phyloP scores from a whole-genome alignment of 2,888 invertebrate species.

The Synanthedon tipuliformis region DNA sequence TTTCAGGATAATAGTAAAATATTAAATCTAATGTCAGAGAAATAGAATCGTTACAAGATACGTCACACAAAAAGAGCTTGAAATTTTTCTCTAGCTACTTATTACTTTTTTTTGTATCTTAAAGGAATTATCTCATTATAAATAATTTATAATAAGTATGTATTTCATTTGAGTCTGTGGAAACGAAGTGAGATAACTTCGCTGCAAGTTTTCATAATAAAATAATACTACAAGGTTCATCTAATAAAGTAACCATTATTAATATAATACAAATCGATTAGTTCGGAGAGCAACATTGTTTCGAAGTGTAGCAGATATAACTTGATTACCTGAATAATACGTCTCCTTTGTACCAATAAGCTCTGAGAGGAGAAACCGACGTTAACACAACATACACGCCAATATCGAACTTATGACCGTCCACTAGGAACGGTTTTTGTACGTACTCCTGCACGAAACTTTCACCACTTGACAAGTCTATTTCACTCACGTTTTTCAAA shows the following conservation, averaged over 20 bases:
- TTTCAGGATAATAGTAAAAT: too few relatives aligned
- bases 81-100: too few relatives aligned
- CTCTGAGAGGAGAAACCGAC: slow-evolving; percentile 88
- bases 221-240: slow-evolving; percentile 1
- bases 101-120: too few relatives aligned
- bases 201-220: too few relatives aligned
- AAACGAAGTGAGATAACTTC: too few relatives aligned
- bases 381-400: slow-evolving; percentile 94
- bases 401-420: slow-evolving; percentile 96
- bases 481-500: slow-evolving; percentile 76
- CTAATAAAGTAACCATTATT: slow-evolving; percentile 1
- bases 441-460: slow-evolving; percentile 94
- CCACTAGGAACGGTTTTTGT: slow-evolving; percentile 87
- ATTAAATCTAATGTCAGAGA: too few relatives aligned
- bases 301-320: slow-evolving; percentile 1
- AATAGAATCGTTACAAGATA: too few relatives aligned
- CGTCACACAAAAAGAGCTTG: too few relatives aligned
- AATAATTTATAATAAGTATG: too few relatives aligned
- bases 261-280: background rate
- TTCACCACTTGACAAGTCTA: slow-evolving; percentile 77
- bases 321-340: slow-evolving; percentile 81
- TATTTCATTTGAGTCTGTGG: too few relatives aligned
- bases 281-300: background rate
- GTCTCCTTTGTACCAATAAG: slow-evolving; percentile 91
- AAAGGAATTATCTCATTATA: too few relatives aligned